A percentile compares a stretch with the other conserved stretches of the same genome.
phyloP scores from a whole-genome alignment of 2,888 invertebrate species.

The Xestia ashworthii region DNA sequence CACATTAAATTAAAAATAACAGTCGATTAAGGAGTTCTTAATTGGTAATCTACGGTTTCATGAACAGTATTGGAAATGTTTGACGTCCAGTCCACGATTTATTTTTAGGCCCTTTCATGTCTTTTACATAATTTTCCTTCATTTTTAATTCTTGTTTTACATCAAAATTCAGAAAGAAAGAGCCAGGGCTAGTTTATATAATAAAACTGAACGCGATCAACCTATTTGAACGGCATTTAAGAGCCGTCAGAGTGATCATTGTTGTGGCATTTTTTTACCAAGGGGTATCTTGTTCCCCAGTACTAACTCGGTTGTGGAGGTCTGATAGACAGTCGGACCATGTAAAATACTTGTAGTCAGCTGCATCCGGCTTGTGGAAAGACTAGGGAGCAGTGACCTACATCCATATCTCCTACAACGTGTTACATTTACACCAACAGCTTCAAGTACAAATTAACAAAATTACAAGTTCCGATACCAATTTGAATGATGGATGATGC shows the following conservation, averaged over 20 bases:
- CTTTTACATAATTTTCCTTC: neutral
- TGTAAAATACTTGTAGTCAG: no score
- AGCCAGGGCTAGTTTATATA: no score
- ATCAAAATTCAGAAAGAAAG: no score
- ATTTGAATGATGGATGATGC: slow-evolving; percentile 63
- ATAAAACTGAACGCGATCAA: neutral
- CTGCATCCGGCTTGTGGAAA: neutral
- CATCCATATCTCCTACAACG: neutral
- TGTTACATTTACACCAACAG: slow-evolving; percentile 43
- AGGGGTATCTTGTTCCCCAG: no score
- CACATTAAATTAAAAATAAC: neutral
- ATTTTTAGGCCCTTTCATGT: neutral
- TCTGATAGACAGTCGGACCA: no score
- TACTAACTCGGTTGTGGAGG: no score
- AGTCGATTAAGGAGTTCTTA: neutral
- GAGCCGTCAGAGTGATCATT: no score
- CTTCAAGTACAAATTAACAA: slow-evolving; percentile 43
- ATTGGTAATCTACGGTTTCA: neutral
- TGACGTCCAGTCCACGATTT: neutral
- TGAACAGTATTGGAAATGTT: neutral
- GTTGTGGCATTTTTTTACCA: no score
- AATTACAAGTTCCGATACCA: slow-evolving; percentile 60
- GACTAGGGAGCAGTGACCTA: neutral
- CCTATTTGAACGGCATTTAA: neutral
- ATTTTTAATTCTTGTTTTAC: neutral